Evolutionary conservation across 2,113 vertebrate genomes (phyloP).

Genomic region (Coturnix japonica): DNA sequence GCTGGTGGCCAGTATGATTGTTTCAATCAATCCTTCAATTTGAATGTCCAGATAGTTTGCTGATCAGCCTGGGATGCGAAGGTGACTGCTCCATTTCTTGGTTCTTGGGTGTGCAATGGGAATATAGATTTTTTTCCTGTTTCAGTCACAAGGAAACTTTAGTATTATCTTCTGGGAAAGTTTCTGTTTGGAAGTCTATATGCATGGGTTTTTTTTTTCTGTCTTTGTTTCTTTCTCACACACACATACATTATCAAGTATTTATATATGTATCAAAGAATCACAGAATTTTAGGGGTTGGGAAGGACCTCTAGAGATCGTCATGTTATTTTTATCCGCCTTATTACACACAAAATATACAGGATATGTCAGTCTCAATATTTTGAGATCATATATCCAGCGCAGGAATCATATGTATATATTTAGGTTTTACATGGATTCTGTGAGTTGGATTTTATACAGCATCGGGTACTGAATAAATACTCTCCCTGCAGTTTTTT

Average conservation of each 20-base stretch:
- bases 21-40: background rate
- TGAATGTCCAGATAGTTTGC: background rate
- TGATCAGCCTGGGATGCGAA: background rate
- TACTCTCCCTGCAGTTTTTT: background rate
- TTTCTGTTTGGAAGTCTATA: background rate
- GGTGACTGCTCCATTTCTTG: background rate
- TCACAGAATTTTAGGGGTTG: no score
- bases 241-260: accelerated
- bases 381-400: background rate
- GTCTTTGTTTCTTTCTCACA: background rate
- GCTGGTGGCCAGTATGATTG: background rate
- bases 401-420: background rate
- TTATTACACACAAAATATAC: background rate
- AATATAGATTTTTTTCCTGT: background rate
- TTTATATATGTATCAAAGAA: background rate
- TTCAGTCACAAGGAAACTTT: background rate
- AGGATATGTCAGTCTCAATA: background rate
- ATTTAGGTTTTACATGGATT: background rate
- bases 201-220: background rate
- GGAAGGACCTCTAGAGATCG: no score
- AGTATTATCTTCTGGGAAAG: background rate
- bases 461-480: background rate
- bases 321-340: background rate
- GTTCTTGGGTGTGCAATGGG: background rate
- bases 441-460: background rate